Conservation (phyloP, 2,113 vertebrate species). For the Odontophorus gujanensis region DNA sequence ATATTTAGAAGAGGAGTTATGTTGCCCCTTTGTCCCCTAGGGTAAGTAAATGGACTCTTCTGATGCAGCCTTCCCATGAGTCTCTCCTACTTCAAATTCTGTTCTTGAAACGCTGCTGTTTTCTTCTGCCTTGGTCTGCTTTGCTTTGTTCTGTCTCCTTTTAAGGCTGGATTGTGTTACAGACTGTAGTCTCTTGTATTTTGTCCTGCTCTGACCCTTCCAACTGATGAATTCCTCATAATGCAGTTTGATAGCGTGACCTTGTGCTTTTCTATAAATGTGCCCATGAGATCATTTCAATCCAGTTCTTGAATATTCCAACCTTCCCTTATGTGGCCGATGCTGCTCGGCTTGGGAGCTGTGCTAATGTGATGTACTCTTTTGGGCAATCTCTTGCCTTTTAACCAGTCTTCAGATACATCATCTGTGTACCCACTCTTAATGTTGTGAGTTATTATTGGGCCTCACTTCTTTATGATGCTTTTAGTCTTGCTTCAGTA, state of each 20-base stretch:
- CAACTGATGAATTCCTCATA: slow-evolving; percentile 6
- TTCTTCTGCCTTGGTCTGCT: neutral
- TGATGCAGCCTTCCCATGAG: neutral
- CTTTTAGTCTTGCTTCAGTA: neutral
- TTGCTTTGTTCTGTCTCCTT: slow-evolving; percentile 15
- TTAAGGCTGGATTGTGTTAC: neutral
- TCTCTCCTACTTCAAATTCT: neutral
- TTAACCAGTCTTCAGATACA: neutral
- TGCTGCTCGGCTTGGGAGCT: neutral
- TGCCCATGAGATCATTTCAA: slow-evolving; percentile 20
- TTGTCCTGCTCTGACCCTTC: slow-evolving; percentile 54
- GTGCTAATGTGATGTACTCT: neutral
- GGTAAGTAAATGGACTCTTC: neutral
- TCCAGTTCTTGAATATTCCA: slow-evolving; percentile 19
- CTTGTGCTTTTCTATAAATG: slow-evolving; percentile 44
- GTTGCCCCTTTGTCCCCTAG: neutral
- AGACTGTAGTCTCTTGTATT: slow-evolving; percentile 34
- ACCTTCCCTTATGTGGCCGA: neutral
- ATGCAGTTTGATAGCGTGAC: neutral
- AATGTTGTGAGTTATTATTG: neutral
- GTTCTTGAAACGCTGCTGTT: neutral
- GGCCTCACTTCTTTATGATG: rapidly evolving
- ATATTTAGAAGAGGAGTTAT: neutral
- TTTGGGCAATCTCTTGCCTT: neutral
- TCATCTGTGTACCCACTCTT: neutral